Conservation (phyloP, 2,113 vertebrate genomes). For the Urocitellus parryii region DNA sequence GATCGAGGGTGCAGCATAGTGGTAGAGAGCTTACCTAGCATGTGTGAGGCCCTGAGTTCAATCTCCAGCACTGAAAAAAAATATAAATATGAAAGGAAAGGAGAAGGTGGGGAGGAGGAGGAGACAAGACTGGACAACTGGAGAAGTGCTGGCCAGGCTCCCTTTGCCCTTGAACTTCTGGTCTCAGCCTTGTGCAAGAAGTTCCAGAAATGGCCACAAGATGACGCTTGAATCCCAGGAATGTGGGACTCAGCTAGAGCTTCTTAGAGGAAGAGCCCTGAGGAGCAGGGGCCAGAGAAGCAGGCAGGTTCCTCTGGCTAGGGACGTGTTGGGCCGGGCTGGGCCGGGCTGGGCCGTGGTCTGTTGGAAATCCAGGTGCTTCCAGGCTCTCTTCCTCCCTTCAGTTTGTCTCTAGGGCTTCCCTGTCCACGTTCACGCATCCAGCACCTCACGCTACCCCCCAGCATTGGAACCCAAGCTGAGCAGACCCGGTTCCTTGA, state of each 20-base stretch:
- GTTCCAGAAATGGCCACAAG: constrained; percentile 65
- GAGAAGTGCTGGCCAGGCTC: too few relatives aligned
- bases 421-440: not conserved
- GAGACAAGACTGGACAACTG: too few relatives aligned
- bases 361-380: not conserved
- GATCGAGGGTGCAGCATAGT: too few relatives aligned
- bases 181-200: not conserved
- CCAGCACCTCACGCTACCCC: too few relatives aligned
- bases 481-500: not conserved
- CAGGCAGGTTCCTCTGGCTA: not conserved
- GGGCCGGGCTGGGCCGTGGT: not conserved
- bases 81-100: not conserved
- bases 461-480: not conserved
- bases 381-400: not conserved
- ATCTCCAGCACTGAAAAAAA: not conserved
- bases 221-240: constrained; percentile 55
- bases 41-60: not conserved
- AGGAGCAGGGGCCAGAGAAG: not conserved
- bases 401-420: not conserved
- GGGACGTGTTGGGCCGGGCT: not conserved
- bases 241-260: not conserved
- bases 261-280: not conserved
- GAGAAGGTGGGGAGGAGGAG: not conserved
- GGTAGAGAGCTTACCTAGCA: not conserved
- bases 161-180: not conserved